Base-by-base conservation (phyloP, 2,113 vertebrate genomes). In the Microcebus lehilahytsara region DNA sequence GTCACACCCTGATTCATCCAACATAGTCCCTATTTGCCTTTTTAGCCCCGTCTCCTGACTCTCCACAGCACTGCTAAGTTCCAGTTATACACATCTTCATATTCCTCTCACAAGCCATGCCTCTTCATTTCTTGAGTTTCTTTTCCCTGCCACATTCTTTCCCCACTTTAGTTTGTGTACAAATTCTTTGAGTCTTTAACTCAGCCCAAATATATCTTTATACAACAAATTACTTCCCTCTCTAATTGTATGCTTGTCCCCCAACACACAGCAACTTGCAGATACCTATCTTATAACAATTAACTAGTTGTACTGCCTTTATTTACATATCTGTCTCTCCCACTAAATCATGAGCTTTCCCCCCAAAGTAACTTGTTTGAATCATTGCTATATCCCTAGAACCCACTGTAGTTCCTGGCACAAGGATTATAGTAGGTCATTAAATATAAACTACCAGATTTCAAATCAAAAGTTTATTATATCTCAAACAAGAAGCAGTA, bases 31-130 rank as follows among this genome's bases (percentile, higher is more conserved):
- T 12, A 9, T 9, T 11, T 22, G 58, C 16, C 0, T 19, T 80
- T 40, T 30, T 1, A 72, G 9, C 10, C 20, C 53, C 19, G 0
- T 2, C 1, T 64, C 9, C 42, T 40, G 0, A 34, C 17, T 83
- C 60, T 89, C 25, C 2, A 23, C 6, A 77, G 17, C 3, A 49
- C 17, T 7, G 42, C 5, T 23, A 9, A 30, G 20, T 66, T 89
- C 6, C 27, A 42, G 1, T 67, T 72, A 67, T 4, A 30, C 0
- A 5, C 30, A 34, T 64, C 4, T 64, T 34, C 7, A 3, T 16
- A 2, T 25, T 62, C 66, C 20, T 51, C 13, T 93, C 34, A 75
- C 5, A 66, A 69, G 5, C 40, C 66, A 67, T 25, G 10, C 22
- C 3, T 75, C 16, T 30, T 34, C 19, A 60, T 1, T 17, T 11